These are phyloP conservation scores for Microplitis mediator DNA, from an alignment of 1,140 invertebrate genomes.

Conservation along the genomic window DNA sequence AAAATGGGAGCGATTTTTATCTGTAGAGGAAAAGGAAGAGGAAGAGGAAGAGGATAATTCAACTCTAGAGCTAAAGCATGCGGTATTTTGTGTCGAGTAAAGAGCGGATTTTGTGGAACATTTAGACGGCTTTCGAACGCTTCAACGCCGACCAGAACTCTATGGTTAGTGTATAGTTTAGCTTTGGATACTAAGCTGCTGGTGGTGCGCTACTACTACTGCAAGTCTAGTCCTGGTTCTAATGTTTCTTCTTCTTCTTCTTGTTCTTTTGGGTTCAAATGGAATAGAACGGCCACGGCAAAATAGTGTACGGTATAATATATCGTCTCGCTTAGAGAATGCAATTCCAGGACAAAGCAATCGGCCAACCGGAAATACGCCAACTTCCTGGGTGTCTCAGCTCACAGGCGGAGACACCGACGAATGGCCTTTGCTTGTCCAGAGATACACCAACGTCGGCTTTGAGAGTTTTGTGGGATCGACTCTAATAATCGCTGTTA, in stretches of 20 bases:
- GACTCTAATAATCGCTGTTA: neutral
- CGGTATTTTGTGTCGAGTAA: neutral
- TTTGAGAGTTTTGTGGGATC: neutral
- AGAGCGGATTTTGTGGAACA: neutral
- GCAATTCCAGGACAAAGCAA: conserved; percentile 36
- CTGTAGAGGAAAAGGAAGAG: no score
- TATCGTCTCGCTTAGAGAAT: conserved; percentile 27
- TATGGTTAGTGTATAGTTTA: no score
- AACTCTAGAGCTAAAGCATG: neutral
- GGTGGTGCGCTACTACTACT: neutral
- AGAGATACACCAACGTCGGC: neutral
- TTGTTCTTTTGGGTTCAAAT: no score
- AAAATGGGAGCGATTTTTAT: no score
- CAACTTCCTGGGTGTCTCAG: conserved; percentile 27
- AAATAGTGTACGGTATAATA: neutral
- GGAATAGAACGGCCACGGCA: no score
- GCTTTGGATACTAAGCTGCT: neutral
- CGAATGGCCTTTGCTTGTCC: conserved; percentile 3
- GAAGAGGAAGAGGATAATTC: neutral
- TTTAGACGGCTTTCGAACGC: neutral
- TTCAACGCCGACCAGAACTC: neutral
- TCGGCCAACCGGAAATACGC: conserved; percentile 37
- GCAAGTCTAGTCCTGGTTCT: neutral
- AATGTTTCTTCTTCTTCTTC: neutral
- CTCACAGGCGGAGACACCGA: neutral